A percentile compares a stretch with the other conserved stretches of the same genome.
phyloP scores from a whole-genome alignment of 2,888 invertebrate genomes.

The Cephus pygmeus region DNA sequence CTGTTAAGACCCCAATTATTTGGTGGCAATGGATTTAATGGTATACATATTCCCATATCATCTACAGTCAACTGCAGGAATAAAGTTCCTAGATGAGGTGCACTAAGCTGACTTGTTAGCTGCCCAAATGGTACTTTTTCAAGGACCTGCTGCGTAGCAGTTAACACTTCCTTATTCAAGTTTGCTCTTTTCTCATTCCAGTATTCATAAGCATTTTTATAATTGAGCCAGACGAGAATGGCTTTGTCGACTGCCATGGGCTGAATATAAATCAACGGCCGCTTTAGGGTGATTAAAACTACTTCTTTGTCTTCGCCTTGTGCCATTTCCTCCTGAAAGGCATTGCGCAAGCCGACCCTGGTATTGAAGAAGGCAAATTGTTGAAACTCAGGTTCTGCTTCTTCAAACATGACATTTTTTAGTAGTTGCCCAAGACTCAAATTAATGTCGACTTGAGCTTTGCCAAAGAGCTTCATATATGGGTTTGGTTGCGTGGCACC shows the following conservation, averaged over 20 bases:
- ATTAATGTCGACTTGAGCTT: constrained; percentile 92
- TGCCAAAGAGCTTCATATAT: constrained; percentile 78
- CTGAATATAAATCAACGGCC: constrained; percentile 96
- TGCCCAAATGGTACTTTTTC: constrained; percentile 85
- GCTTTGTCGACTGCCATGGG: constrained; percentile 98
- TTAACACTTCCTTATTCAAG: constrained; percentile 87
- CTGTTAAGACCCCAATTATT: constrained; percentile 74
- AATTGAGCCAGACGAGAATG: constrained; percentile 98
- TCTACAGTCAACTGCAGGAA: constrained; percentile 95
- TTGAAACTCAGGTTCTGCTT: constrained; percentile 97
- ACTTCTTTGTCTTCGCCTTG: constrained; percentile 86
- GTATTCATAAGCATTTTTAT: constrained; percentile 99
- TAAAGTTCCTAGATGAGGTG: constrained; percentile 87
- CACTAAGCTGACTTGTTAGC: constrained; percentile 79
- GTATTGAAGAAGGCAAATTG: constrained; percentile 99
- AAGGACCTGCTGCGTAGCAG: constrained; percentile 79
- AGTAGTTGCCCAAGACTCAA: constrained; percentile 94
- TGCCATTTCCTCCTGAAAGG: constrained; percentile 91
- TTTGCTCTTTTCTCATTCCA: constrained; percentile 97
- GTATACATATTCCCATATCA: constrained; percentile 96
- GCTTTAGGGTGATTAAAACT: constrained; percentile 88
- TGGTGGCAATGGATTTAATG: constrained; percentile 84
- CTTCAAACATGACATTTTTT: constrained; percentile 94
- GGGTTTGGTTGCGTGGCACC: constrained; percentile 70
- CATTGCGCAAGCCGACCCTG: constrained; percentile 85